Conservation (phyloP, 2,888 invertebrate species). For the Nineta flava region DNA sequence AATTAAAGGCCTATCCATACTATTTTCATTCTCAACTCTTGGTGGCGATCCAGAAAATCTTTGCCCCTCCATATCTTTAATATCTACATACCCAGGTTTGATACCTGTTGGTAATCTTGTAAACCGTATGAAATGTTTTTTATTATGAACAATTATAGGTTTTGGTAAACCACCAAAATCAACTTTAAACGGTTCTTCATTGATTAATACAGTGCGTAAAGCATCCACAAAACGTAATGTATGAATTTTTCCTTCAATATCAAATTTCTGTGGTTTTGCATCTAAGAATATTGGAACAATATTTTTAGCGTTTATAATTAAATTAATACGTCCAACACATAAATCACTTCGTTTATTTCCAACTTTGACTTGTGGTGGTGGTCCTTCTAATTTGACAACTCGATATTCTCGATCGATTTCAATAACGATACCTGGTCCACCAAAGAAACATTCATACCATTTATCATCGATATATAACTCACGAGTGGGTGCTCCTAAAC, state of each 20-base stretch:
- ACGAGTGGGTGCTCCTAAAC: slow-evolving; percentile 81
- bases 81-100: slow-evolving; percentile 50
- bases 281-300: slow-evolving; percentile 71
- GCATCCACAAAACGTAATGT: slow-evolving; percentile 68
- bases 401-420: slow-evolving; percentile 65
- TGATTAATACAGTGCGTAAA: slow-evolving; percentile 57
- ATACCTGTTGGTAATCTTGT: slow-evolving; percentile 60
- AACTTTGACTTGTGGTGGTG: slow-evolving; percentile 86
- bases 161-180: slow-evolving; percentile 76
- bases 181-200: slow-evolving; percentile 60
- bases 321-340: slow-evolving; percentile 67
- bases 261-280: slow-evolving; percentile 65
- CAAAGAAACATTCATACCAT: slow-evolving; percentile 87
- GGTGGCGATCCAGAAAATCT: slow-evolving; percentile 21
- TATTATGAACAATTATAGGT: slow-evolving; percentile 54
- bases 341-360: slow-evolving; percentile 65
- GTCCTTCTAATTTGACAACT: slow-evolving; percentile 70
- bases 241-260: slow-evolving; percentile 52
- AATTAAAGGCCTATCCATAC: slow-evolving; percentile 22
- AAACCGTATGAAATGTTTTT: slow-evolving; percentile 67
- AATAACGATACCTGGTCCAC: slow-evolving; percentile 68
- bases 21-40: slow-evolving; percentile 12
- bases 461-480: slow-evolving; percentile 80
- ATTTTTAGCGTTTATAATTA: slow-evolving; percentile 65
- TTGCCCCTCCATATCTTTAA: slow-evolving; percentile 57